These are phyloP conservation scores for Phoxinus phoxinus DNA, from an alignment of 2,113 vertebrate species.

Conservation along the genomic window DNA sequence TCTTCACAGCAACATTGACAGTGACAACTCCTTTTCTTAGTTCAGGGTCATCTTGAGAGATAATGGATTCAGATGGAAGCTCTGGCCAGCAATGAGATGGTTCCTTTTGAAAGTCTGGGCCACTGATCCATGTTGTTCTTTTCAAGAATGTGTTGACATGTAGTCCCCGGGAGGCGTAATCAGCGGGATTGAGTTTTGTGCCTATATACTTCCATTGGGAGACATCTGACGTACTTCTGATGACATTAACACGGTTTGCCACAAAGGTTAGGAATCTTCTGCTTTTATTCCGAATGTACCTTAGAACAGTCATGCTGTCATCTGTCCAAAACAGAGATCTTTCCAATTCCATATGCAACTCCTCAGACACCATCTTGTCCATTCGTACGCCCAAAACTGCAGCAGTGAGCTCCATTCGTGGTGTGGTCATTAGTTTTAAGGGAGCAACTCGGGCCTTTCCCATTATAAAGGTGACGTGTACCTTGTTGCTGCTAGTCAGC, in stretches of 20 bases:
- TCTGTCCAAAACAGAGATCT: slow-evolving; percentile 32
- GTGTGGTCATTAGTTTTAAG: too few relatives aligned
- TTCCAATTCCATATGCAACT: slow-evolving; percentile 30
- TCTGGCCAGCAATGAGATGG: too few relatives aligned
- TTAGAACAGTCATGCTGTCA: slow-evolving; percentile 25
- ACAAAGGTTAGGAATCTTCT: slow-evolving; percentile 42
- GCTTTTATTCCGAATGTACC: slow-evolving; percentile 24
- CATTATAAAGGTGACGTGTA: slow-evolving; percentile 30
- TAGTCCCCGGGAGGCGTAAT: too few relatives aligned
- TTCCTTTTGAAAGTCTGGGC: too few relatives aligned
- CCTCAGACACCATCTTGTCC: slow-evolving; percentile 29
- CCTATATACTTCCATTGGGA: too few relatives aligned
- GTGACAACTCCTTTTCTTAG: too few relatives aligned
- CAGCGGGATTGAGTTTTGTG: too few relatives aligned
- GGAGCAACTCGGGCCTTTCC: slow-evolving; percentile 30
- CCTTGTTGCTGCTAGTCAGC: not conserved
- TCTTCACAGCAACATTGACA: too few relatives aligned
- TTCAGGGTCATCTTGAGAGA: too few relatives aligned
- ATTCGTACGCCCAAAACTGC: slow-evolving; percentile 20
- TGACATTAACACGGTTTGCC: not conserved
- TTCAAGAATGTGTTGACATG: too few relatives aligned
- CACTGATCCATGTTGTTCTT: too few relatives aligned
- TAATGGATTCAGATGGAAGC: too few relatives aligned
- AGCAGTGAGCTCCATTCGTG: not conserved
- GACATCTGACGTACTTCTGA: not conserved